phyloP scores from a whole-genome alignment of 1,140 invertebrate species.

The Hydropsyche tenuis region DNA sequence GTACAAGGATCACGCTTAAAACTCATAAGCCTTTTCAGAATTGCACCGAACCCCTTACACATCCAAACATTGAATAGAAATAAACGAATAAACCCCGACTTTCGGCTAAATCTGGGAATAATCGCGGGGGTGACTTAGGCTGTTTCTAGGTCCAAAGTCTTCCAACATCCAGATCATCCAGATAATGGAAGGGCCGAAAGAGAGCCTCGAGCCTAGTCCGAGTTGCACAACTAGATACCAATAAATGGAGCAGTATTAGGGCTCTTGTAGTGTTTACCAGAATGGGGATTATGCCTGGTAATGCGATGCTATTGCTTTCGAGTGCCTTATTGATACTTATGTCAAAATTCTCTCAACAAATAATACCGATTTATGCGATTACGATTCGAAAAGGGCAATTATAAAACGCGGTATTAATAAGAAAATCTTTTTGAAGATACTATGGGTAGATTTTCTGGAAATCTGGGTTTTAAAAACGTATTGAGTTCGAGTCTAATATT shows the following conservation, averaged over 20 bases:
- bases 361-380: too few relatives aligned
- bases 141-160: background rate
- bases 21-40: slow-evolving; percentile 9
- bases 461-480: too few relatives aligned
- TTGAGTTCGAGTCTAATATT: too few relatives aligned
- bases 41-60: background rate
- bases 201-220: background rate
- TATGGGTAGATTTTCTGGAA: too few relatives aligned
- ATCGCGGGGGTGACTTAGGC: slow-evolving; percentile 9
- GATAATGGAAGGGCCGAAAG: slow-evolving; percentile 4
- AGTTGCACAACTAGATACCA: too few relatives aligned
- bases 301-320: too few relatives aligned
- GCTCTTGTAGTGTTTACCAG: background rate
- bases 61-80: background rate
- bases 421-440: too few relatives aligned
- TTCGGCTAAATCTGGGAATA: background rate
- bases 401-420: too few relatives aligned
- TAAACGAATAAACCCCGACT: slow-evolving; percentile 11
- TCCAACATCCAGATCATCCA: slow-evolving; percentile 8
- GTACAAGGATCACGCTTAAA: slow-evolving; percentile 16
- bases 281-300: too few relatives aligned
- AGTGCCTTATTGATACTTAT: too few relatives aligned
- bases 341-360: too few relatives aligned
- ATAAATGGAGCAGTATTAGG: background rate
- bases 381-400: too few relatives aligned